Evolutionary conservation across 2,888 invertebrate species (phyloP).

Genomic region (Drosophila imparisetae): DNA sequence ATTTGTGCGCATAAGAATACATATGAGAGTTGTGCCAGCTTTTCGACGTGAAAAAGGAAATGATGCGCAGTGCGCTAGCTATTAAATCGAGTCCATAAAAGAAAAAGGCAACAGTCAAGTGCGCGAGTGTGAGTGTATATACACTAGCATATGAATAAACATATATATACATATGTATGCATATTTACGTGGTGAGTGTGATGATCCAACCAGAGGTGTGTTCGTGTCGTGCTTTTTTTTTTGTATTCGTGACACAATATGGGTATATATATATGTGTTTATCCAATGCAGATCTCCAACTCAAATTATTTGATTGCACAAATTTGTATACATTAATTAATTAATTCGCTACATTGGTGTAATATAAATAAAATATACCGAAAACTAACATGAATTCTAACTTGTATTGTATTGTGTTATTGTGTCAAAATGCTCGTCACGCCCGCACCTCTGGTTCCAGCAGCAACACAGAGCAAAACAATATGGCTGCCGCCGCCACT

Average conservation of each 20-base stretch:
- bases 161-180: slow-evolving; percentile 39
- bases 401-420: slow-evolving; percentile 23
- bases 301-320: not conserved
- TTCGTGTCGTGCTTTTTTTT: slow-evolving; percentile 53
- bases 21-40: slow-evolving; percentile 8
- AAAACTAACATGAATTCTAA: slow-evolving; percentile 14
- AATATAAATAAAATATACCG: slow-evolving; percentile 5
- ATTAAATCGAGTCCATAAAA: slow-evolving; percentile 47
- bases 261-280: slow-evolving; percentile 3
- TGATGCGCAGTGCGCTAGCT: slow-evolving; percentile 55
- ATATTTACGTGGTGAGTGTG: slow-evolving; percentile 57
- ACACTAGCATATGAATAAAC: slow-evolving; percentile 45
- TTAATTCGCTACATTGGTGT: not conserved
- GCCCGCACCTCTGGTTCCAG: slow-evolving; percentile 53
- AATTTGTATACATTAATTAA: not conserved
- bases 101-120: slow-evolving; percentile 52
- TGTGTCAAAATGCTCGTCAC: slow-evolving; percentile 50
- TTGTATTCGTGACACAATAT: slow-evolving; percentile 50
- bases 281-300: slow-evolving; percentile 3
- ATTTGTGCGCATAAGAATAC: not conserved
- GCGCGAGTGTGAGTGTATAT: slow-evolving; percentile 55
- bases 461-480: slow-evolving; percentile 69
- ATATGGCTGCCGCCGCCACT: slow-evolving; percentile 84
- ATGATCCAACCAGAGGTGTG: slow-evolving; percentile 61
- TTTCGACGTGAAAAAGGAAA: slow-evolving; percentile 22